phyloP scores from a whole-genome alignment of 2,888 invertebrate genomes.

The Rutpela maculata region DNA sequence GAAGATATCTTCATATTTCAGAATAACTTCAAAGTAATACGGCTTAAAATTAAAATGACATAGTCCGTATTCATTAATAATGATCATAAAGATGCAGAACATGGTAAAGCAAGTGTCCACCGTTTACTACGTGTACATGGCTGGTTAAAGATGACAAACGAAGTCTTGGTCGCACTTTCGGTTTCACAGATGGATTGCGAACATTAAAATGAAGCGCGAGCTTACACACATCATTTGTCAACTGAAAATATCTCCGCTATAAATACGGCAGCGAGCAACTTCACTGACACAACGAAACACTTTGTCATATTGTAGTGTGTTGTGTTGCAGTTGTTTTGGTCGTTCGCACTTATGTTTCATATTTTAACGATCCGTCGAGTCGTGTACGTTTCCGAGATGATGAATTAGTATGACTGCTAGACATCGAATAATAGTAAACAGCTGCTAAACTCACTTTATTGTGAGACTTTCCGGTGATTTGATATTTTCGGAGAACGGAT shows the following conservation, averaged over 20 bases:
- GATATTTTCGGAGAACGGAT: slow-evolving; percentile 51
- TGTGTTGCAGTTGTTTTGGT: slow-evolving; percentile 64
- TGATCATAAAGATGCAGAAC: slow-evolving; percentile 30
- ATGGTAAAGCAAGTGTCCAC: slow-evolving; percentile 36
- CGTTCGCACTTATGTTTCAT: slow-evolving; percentile 69
- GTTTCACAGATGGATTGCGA: slow-evolving; percentile 67
- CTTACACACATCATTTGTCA: slow-evolving; percentile 68
- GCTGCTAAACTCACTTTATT: slow-evolving; percentile 63
- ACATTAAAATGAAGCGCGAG: slow-evolving; percentile 60
- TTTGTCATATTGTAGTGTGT: slow-evolving; percentile 64
- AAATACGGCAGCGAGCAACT: slow-evolving; percentile 54
- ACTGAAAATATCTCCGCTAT: slow-evolving; percentile 64
- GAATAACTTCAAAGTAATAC: slow-evolving; percentile 15
- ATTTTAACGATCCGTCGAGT: slow-evolving; percentile 69
- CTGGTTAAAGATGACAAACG: slow-evolving; percentile 60
- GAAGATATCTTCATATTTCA: background rate
- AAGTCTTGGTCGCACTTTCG: slow-evolving; percentile 53
- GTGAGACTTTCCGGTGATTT: slow-evolving; percentile 61
- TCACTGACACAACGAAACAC: slow-evolving; percentile 54
- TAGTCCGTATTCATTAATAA: slow-evolving; percentile 24
- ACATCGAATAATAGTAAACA: slow-evolving; percentile 66
- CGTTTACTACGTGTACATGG: slow-evolving; percentile 45
- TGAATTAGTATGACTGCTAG: slow-evolving; percentile 62
- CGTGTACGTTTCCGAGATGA: slow-evolving; percentile 63
- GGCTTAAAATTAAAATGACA: background rate